phyloP scores from a whole-genome alignment of 2,797 vertebrate species.

The Megalops cyprinoides region DNA sequence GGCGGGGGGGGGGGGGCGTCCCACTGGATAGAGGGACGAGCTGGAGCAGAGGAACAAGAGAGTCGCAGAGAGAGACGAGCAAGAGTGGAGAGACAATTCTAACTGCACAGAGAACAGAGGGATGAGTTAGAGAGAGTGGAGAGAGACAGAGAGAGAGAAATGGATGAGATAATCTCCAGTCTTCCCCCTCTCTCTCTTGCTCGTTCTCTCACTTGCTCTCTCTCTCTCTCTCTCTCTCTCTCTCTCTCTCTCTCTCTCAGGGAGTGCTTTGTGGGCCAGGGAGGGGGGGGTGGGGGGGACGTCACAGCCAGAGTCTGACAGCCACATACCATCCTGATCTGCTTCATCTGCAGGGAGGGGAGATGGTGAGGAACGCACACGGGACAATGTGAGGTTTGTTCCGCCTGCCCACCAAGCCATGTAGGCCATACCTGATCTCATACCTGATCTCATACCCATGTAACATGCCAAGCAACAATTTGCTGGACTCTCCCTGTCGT shows the following conservation, averaged over 20 bases:
- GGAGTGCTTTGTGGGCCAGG: conserved; percentile 27
- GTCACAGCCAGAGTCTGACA: not conserved
- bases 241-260: not conserved
- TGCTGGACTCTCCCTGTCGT: conserved; percentile 10
- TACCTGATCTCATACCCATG: not conserved
- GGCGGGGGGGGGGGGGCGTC: no score
- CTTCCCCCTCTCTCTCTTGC: not conserved
- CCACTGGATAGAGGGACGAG: conserved; percentile 17
- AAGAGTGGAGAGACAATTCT: not conserved
- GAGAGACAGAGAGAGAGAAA: conserved; percentile 15
- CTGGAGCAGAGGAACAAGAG: not conserved
- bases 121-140: not conserved
- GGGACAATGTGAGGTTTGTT: conserved; percentile 41
- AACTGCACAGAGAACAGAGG: conserved; percentile 1
- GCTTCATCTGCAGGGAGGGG: not conserved
- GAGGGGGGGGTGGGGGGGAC: no score
- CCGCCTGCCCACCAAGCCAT: conserved; percentile 19
- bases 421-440: conserved; percentile 27
- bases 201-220: not conserved
- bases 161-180: conserved; percentile 36
- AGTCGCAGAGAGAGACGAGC: not conserved
- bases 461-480: not conserved
- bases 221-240: not conserved
- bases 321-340: not conserved
- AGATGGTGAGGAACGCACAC: not conserved